Evolutionary conservation across 1,140 invertebrate species (phyloP).

Genomic region (Agrilus planipennis): DNA sequence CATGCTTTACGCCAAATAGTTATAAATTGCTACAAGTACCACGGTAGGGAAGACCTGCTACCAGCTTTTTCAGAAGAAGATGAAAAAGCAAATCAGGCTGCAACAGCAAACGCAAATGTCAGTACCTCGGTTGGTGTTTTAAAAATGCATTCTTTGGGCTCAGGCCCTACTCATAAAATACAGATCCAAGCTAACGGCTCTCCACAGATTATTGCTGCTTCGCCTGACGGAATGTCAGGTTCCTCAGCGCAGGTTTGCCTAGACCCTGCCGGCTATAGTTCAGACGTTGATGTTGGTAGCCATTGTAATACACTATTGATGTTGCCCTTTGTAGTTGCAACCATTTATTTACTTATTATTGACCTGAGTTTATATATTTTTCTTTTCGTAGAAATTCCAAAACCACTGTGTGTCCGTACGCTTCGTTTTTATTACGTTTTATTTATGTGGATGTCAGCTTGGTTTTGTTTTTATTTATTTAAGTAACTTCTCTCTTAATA

Average conservation of each 20-base stretch:
- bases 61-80: constrained; percentile 90
- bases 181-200: constrained; percentile 39
- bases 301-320: constrained; percentile 17
- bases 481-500: too few relatives aligned
- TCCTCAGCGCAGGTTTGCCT: constrained; percentile 61
- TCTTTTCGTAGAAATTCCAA: not conserved
- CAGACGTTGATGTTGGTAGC: constrained; percentile 54
- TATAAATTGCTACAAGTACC: constrained; percentile 97
- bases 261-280: constrained; percentile 45
- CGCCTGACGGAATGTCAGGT: constrained; percentile 45
- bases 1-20: constrained; percentile 95
- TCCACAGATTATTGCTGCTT: constrained; percentile 42
- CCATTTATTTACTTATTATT: not conserved
- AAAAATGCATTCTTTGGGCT: constrained; percentile 46
- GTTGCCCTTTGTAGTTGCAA: constrained; percentile 11
- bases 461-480: constrained; percentile 24
- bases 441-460: constrained; percentile 19
- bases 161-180: constrained; percentile 36
- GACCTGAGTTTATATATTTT: not conserved
- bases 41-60: constrained; percentile 88
- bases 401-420: not conserved
- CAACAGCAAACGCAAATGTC: constrained; percentile 36
- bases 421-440: not conserved
- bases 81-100: constrained; percentile 51
- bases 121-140: constrained; percentile 49